Base-by-base conservation (phyloP, 30 jellyfish, hydroid and myxozoan species). In the Sanderia malayensis region DNA sequence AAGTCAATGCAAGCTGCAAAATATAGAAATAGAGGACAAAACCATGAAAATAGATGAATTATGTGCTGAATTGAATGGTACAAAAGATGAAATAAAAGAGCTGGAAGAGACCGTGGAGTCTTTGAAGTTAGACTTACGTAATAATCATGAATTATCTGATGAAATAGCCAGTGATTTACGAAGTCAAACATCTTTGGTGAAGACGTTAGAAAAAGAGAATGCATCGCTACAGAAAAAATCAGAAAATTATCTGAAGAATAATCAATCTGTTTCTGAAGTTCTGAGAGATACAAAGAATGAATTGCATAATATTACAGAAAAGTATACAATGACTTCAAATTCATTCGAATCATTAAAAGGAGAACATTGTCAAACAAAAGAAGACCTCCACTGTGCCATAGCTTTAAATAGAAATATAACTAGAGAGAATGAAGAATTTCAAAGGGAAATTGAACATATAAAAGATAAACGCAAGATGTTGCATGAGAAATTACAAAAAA, bases 161-260 rank as follows among this genome's bases (percentile, higher is more conserved):
- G 89, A 78, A 24, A 23, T 63, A 19, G 19, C 89, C 26, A 60
- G 74, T 20, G 74, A 78, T 32, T 53, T 78, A 31, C 81, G 65
- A 8, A 63, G 58, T 28, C 29, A 23, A 19, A 65, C 37, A 44
- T 3, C 46, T 31, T 23, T 65, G 70, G 44, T 9, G 18, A 73
- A 67, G 31, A 28, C 46, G 1, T 25, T 78, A 17, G 82, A 66
- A 24, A 78, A 47, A 26, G 89, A 78, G 45, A 78, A 65, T 30
- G 89, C 70, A 58, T 41, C 74, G 2, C 6, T 78, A 58, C 82
- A 64, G n/a, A 79, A 78, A 75, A 78, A 79, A 79, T 79, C 65
- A 13, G 89, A 78, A 55, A 46, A 49, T 32, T 37, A 46, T 33
- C 71, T 66, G 32, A 47, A 70, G 23, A 78, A 33, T 57, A 63